Evolutionary conservation across 2,113 vertebrate genomes (phyloP), one percentile per base, ranked within the genome.

Genomic region (Microtus oregoni): DNA sequence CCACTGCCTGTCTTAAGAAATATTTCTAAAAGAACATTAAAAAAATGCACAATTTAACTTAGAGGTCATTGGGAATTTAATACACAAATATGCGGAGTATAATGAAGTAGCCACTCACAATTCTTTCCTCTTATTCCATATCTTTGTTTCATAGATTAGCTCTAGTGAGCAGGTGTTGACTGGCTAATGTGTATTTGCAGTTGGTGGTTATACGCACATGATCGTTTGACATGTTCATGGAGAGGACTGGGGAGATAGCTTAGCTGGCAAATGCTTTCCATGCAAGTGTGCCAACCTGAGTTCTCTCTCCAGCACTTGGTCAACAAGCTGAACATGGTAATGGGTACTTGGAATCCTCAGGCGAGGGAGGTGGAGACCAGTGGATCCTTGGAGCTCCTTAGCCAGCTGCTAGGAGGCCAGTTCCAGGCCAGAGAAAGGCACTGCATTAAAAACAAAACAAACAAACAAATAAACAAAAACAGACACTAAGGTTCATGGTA

Each of bases 1-100:
- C 55, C 55, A 58, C 55, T 58, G 55, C 55, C 55, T 58, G 19
- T 90, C 73, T 86, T 75, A 30, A 10, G 30, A 7, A 15, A 63
- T 9, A 0, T 90, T 41, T 94, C 55, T 94, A 86, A 85, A 95
- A 87, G 65, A 86, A 88, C n/a, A 7, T 75, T 94, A 0, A 77
- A 89, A 86, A 85, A 61, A 93, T 73, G 86, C 75, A 82, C 73
- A 86, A 32, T 90, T 94, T 92, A 93, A 92, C 61, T 81, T 90
- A 77, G 90, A 97, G 15, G 52, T 61, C 73, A 95, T 10, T 76
- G 82, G 77, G 89, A 92, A 97, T 89, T 90, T 47, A 91, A 95
- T 92, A 91, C 63, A 22, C 3, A 93, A 86, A 82, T 75, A 52
- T 8, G 50, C 20, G 65, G 89, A 89, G 24, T 70, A 76, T 47